These are phyloP conservation scores for Todiramphus chloris DNA, from an alignment of 2,113 vertebrate species.

Conservation along the genomic window DNA sequence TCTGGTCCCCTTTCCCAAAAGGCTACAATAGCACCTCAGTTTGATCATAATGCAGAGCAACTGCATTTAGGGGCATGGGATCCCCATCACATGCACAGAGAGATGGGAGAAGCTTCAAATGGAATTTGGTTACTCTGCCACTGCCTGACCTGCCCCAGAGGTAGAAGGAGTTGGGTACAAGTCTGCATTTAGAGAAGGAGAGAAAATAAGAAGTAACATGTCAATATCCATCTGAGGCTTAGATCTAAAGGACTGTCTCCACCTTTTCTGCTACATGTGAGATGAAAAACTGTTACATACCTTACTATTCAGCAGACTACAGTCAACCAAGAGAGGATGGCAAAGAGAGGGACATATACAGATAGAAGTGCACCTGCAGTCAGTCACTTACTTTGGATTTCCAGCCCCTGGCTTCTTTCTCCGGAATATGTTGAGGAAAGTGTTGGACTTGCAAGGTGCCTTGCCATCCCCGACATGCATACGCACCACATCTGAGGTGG, in stretches of 20 bases:
- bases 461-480: constrained; percentile 99
- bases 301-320: constrained; percentile 6
- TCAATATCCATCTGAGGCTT: neutral
- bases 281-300: constrained; percentile 1
- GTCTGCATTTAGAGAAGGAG: neutral
- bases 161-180: neutral
- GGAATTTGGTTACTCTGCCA: neutral
- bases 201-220: neutral
- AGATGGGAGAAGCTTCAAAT: neutral
- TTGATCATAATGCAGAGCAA: neutral
- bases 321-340: neutral
- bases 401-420: constrained; percentile 90
- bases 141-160: neutral
- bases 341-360: neutral
- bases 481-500: constrained; percentile 96
- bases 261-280: neutral
- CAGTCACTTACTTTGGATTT: constrained; percentile 86
- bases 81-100: neutral
- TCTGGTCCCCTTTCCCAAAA: neutral
- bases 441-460: constrained; percentile 89
- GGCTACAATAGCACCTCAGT: neutral
- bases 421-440: constrained; percentile 95
- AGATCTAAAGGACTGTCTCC: neutral
- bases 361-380: neutral
- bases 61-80: fast-evolving